A percentile compares a stretch with the other conserved stretches of the same genome.
Evolutionary conservation across 2,888 invertebrate genomes (phyloP).

Genomic region (Plutella xylostella): DNA sequence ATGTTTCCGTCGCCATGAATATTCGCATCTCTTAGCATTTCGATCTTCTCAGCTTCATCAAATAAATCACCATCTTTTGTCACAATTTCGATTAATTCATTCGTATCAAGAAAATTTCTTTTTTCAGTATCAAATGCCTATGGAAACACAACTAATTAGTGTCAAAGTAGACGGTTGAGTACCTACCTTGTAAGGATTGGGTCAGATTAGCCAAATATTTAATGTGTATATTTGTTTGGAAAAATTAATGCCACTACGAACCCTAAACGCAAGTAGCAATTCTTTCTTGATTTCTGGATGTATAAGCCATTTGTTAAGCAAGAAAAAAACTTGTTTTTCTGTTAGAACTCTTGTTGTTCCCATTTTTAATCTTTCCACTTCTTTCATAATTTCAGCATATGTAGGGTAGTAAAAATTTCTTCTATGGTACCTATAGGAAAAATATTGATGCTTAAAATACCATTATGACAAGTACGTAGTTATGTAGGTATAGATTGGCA

Average conservation of each 20-base stretch:
- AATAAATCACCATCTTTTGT: slow-evolving; percentile 35
- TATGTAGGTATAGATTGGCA: too few species aligned
- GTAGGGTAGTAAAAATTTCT: slow-evolving; percentile 45
- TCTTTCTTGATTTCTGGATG: slow-evolving; percentile 47
- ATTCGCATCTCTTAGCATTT: slow-evolving; percentile 49
- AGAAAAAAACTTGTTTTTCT: slow-evolving; percentile 45
- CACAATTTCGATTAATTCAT: slow-evolving; percentile 37
- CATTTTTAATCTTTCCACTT: slow-evolving; percentile 41
- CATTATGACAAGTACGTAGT: slow-evolving; percentile 17
- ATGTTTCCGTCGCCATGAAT: slow-evolving; percentile 49
- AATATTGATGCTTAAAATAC: too few species aligned
- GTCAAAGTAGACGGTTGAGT: not conserved
- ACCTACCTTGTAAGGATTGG: slow-evolving; percentile 21
- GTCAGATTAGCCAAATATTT: not conserved
- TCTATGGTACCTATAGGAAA: slow-evolving; percentile 40
- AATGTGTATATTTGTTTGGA: too few species aligned
- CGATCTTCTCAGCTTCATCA: slow-evolving; percentile 32
- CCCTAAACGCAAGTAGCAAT: slow-evolving; percentile 41
- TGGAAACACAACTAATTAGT: not conserved
- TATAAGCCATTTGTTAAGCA: slow-evolving; percentile 38
- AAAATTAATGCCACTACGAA: not conserved
- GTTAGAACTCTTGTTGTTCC: slow-evolving; percentile 35
- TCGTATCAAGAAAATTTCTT: slow-evolving; percentile 39
- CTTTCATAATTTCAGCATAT: slow-evolving; percentile 46
- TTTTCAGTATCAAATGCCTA: slow-evolving; percentile 57